Percentiles rank a stretch among this genome's conserved stretches.
Conservation (phyloP, 1,140 invertebrate species). For the Neodiprion lecontei region DNA sequence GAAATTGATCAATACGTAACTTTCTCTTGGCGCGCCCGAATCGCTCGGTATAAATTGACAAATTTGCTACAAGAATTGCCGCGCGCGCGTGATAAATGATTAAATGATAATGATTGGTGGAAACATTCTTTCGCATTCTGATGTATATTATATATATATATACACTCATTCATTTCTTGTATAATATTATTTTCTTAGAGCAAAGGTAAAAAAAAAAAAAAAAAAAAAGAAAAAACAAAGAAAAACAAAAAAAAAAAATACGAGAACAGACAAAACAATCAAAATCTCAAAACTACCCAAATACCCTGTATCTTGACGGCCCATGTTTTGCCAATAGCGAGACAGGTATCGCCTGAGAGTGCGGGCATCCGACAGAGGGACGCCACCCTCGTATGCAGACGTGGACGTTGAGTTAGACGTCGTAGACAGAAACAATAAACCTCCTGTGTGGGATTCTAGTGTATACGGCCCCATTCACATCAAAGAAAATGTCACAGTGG, state of each 20-base stretch:
- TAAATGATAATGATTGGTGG: too few species aligned
- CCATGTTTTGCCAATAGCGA: slow-evolving; percentile 79
- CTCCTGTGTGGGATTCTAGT: slow-evolving; percentile 91
- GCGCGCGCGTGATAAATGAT: background rate
- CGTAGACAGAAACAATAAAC: slow-evolving; percentile 97
- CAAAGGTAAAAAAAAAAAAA: slow-evolving; percentile 31
- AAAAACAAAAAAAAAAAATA: slow-evolving; percentile 33
- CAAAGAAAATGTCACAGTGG: slow-evolving; percentile 97
- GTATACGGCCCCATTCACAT: slow-evolving; percentile 95
- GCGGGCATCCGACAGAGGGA: slow-evolving; percentile 90
- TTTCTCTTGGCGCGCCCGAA: slow-evolving; percentile 18
- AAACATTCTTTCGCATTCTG: slow-evolving; percentile 8
- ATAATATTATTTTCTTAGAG: slow-evolving; percentile 27
- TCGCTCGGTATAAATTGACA: slow-evolving; percentile 17
- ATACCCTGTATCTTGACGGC: slow-evolving; percentile 60
- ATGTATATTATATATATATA: background rate
- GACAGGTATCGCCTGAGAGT: slow-evolving; percentile 94
- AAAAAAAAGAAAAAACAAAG: slow-evolving; percentile 33
- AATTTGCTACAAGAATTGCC: slow-evolving; percentile 24
- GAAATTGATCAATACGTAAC: too few species aligned
- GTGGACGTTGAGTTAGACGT: slow-evolving; percentile 97
- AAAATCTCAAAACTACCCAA: slow-evolving; percentile 40
- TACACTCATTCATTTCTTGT: slow-evolving; percentile 21
- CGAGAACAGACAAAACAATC: too few species aligned
- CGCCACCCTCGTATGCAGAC: slow-evolving; percentile 86